Percentiles rank a stretch among this genome's conserved stretches.
phyloP scores from a whole-genome alignment of 2,888 invertebrate genomes.

The Acrobasis suavella region DNA sequence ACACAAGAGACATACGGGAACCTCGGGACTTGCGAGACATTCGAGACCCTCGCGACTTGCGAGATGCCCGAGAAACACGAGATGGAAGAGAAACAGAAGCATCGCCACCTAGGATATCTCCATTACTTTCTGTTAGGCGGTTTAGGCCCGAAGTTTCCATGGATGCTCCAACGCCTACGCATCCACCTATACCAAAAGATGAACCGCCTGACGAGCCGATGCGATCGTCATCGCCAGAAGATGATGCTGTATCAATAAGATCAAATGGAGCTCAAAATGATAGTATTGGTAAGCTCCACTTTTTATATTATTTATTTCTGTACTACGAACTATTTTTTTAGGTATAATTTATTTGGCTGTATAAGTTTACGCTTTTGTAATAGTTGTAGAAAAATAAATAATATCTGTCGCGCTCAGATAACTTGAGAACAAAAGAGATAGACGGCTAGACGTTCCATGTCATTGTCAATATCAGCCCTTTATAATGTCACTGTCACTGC shows the following conservation, averaged over 20 bases:
- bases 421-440: too few species aligned
- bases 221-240: conserved; percentile 82
- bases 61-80: conserved; percentile 58
- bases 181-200: conserved; percentile 79
- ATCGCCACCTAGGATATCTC: conserved; percentile 75
- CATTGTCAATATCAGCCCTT: too few species aligned
- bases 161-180: conserved; percentile 66
- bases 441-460: too few species aligned
- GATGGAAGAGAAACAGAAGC: conserved; percentile 70
- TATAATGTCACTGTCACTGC: too few species aligned
- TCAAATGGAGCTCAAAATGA: conserved; percentile 82
- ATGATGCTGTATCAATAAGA: conserved; percentile 80
- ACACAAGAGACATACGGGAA: conserved; percentile 57
- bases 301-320: not conserved
- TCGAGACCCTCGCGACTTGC: conserved; percentile 49
- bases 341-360: too few species aligned
- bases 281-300: conserved; percentile 72
- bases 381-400: too few species aligned
- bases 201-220: conserved; percentile 79
- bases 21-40: conserved; percentile 55
- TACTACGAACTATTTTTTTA: too few species aligned
- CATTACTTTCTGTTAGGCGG: conserved; percentile 73
- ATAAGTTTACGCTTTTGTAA: too few species aligned
- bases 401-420: too few species aligned
- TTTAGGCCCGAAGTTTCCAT: conserved; percentile 66